phyloP scores from a whole-genome alignment of 2,797 vertebrate genomes.

The Peromyscus melanophrys region DNA sequence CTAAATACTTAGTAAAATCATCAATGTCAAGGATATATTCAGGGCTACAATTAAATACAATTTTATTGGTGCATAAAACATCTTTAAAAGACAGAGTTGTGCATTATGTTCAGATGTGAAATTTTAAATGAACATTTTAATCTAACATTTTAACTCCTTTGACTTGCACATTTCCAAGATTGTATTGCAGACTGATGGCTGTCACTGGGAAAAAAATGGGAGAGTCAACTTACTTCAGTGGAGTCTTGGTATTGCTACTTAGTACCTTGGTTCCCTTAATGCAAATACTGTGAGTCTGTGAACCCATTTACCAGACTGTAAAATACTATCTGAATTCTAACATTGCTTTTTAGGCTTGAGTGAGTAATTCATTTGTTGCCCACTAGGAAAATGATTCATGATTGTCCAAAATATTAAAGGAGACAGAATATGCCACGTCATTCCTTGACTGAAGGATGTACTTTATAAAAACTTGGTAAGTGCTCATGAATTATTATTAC shows the following conservation, averaged over 20 bases:
- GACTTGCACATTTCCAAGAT: background rate
- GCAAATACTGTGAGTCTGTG: background rate
- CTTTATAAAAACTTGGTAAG: background rate
- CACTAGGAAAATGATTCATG: background rate
- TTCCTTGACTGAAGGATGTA: background rate
- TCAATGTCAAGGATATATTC: background rate
- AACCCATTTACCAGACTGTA: background rate
- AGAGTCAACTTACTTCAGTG: background rate
- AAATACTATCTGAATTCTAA: background rate
- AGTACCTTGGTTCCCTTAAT: background rate
- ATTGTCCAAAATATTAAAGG: conserved; percentile 30
- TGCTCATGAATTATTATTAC: background rate
- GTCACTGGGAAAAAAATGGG: background rate
- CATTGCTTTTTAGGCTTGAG: background rate
- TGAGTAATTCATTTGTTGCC: background rate
- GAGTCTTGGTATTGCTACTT: background rate
- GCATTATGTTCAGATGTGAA: background rate
- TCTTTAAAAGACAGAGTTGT: background rate
- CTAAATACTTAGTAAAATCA: conserved; percentile 55
- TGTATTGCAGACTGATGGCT: background rate
- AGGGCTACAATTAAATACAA: background rate
- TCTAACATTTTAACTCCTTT: background rate
- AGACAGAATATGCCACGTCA: background rate
- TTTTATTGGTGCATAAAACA: background rate
- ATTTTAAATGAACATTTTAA: conserved; percentile 10